Percentiles rank a stretch among this genome's conserved stretches.
Evolutionary conservation across 2,113 vertebrate species (phyloP).

Genomic region (Corydoras sp.): DNA sequence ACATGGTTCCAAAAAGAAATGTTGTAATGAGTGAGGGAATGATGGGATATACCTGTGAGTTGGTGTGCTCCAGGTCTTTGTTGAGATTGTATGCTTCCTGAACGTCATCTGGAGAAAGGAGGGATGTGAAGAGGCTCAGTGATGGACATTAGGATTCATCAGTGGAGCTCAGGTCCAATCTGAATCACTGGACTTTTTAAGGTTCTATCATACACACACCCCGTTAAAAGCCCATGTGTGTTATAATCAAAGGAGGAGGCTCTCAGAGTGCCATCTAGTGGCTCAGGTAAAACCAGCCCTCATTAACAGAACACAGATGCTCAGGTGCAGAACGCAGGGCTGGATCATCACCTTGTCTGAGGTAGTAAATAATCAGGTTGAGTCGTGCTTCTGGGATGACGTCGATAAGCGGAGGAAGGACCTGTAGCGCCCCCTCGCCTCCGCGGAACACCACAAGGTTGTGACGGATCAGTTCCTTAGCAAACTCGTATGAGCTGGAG

Average conservation of each 20-base stretch:
- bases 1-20: too few relatives aligned
- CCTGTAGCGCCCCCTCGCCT: constrained; percentile 89
- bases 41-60: constrained; percentile 75
- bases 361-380: constrained; percentile 96
- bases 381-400: constrained; percentile 94
- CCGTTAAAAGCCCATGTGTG: too few relatives aligned
- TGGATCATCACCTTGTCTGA: constrained; percentile 77
- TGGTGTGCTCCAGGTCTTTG: constrained; percentile 85
- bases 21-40: too few relatives aligned
- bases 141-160: too few relatives aligned
- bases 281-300: too few relatives aligned
- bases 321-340: too few relatives aligned
- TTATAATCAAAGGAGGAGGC: too few relatives aligned
- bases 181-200: too few relatives aligned
- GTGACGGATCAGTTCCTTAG: constrained; percentile 94
- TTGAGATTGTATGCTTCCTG: constrained; percentile 94
- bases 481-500: constrained; percentile 92
- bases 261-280: too few relatives aligned
- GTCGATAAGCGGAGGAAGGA: constrained; percentile 89
- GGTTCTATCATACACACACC: too few relatives aligned
- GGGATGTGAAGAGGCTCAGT: not conserved
- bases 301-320: too few relatives aligned
- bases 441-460: constrained; percentile 96
- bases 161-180: too few relatives aligned
- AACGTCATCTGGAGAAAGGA: constrained; percentile 75